Base-by-base conservation (phyloP, 2,888 invertebrate species). In the Linnaemya vulpina region DNA sequence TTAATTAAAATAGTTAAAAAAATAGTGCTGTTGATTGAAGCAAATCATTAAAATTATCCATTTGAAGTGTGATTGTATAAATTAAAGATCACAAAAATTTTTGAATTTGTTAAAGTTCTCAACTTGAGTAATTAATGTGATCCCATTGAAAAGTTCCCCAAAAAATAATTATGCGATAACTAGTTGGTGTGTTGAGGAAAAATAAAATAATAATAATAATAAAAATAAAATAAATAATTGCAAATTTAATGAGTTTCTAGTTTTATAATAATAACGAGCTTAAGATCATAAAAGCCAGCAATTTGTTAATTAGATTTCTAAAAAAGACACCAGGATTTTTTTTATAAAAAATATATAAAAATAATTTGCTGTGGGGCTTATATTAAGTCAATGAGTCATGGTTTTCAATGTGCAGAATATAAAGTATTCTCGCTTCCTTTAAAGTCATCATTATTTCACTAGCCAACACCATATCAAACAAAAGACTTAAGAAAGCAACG, bases 401-500 rank as follows among this genome's bases (percentile, higher is more conserved):
- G 13, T 9, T 10, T 55, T 70, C 11, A 46, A 4, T 30, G 58
- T 20, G 13, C 10, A 15, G 60, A 58, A 73, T 49, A 46, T 17
- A 46, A 58, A 58, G 20, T 74, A 38, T 62, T 62, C 49, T 62
- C 62, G 20, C 49, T 74, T 62, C 60, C 49, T 74, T 74, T 22
- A 38, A 68, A 68, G 2, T 35, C 9, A 51, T 51, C 51, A 17
- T 30, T 51, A 25, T 0, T 67, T 1, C 10, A 1, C 35, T 20
- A n/a, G 8, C 11, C 22, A 38, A 17, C 38, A 25, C 8, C 15
- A 15, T n/a, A 43, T 17, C 3, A 63, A 38, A 67, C 76, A 76
- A 67, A 76, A 67, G 76, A 55, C 55, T 76, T 67, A 58, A 58
- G 67, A 17, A 55, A 77, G 51, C 30, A 49, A 77, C 58, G 49